Conservation (phyloP, 2,113 vertebrate species). For the Anser cygnoides region DNA sequence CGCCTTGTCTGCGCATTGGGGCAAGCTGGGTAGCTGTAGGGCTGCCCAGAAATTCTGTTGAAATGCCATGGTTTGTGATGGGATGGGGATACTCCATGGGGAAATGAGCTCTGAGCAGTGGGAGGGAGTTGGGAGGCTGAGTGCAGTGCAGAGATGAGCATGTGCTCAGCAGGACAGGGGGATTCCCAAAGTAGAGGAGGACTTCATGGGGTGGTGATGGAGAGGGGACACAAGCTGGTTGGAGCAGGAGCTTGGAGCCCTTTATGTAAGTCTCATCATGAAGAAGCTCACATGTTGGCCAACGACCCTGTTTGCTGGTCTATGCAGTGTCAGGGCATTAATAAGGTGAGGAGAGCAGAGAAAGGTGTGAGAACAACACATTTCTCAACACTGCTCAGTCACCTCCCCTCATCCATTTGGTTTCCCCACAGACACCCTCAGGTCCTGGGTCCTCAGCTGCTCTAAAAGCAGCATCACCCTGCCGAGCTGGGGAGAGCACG, state of each 20-base stretch:
- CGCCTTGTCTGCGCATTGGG: fast-evolving
- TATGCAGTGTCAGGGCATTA: not conserved
- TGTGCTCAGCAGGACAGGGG: not conserved
- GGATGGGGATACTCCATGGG: not conserved
- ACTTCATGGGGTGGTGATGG: not conserved
- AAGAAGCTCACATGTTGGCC: not conserved
- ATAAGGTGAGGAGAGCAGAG: not conserved
- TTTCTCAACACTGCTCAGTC: not conserved
- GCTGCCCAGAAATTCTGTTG: not conserved
- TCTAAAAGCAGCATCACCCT: not conserved
- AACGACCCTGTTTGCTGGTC: not conserved
- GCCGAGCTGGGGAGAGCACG: not conserved
- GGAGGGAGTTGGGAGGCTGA: not conserved
- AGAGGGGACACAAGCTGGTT: not conserved
- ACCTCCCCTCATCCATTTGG: not conserved
- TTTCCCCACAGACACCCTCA: not conserved
- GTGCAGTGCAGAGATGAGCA: too few species aligned
- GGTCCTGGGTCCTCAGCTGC: not conserved
- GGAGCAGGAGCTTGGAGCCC: too few species aligned
- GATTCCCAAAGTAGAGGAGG: not conserved
- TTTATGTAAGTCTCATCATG: not conserved
- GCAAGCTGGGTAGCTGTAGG: not conserved
- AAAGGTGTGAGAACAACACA: not conserved
- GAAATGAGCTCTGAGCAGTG: not conserved
- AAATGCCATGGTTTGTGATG: not conserved